Percentiles rank a stretch among this genome's conserved stretches.
Conservation (phyloP, 2,113 vertebrate species). For the Pyxicephalus adspersus region DNA sequence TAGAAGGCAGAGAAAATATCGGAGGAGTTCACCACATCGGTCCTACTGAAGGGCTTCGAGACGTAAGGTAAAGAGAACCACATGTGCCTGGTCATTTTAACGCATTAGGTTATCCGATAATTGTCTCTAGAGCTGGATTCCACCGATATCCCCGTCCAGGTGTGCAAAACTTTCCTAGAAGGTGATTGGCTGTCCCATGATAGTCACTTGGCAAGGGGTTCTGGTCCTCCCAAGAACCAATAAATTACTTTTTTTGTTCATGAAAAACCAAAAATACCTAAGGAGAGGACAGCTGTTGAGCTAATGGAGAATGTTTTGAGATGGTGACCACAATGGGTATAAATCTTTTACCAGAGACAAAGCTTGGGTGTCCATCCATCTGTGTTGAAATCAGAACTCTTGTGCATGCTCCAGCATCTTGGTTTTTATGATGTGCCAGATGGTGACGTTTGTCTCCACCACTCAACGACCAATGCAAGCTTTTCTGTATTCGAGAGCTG, state of each 20-base stretch:
- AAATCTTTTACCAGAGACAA: background rate
- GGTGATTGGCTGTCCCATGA: too few relatives aligned
- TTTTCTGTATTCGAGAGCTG: background rate
- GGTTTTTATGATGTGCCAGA: background rate
- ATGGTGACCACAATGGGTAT: too few relatives aligned
- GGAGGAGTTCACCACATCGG: slow-evolving; percentile 33
- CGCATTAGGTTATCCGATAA: background rate
- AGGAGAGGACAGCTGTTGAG: too few relatives aligned
- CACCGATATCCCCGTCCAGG: too few relatives aligned
- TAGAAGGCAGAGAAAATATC: slow-evolving; percentile 63
- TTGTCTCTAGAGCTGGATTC: too few relatives aligned
- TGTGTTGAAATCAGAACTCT: background rate
- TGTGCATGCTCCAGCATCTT: background rate
- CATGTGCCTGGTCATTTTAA: slow-evolving; percentile 59
- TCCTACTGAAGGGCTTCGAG: slow-evolving; percentile 62
- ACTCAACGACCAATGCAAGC: background rate
- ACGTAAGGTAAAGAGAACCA: slow-evolving; percentile 64
- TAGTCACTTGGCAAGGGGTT: too few relatives aligned
- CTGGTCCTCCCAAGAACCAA: too few relatives aligned
- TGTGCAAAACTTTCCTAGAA: too few relatives aligned
- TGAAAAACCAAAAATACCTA: too few relatives aligned
- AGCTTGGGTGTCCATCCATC: background rate
- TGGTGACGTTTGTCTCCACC: background rate
- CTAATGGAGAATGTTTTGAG: too few relatives aligned
- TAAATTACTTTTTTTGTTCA: too few relatives aligned